A percentile compares a stretch with the other conserved stretches of the same genome.
phyloP scores from a whole-genome alignment of 2,797 vertebrate species.

The Sebastes trivittatus region DNA sequence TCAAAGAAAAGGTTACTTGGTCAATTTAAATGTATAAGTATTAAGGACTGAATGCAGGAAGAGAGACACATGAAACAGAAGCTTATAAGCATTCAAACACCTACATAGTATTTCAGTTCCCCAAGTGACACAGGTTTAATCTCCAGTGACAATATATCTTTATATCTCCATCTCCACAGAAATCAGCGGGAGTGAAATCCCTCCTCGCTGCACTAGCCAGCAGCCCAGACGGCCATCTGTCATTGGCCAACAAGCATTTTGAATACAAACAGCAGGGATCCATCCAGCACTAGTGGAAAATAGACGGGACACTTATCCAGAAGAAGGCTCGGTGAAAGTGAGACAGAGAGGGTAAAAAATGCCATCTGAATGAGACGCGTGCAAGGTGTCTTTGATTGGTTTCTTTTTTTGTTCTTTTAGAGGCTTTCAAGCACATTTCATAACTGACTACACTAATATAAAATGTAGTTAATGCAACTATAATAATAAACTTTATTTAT shows the following conservation, averaged over 20 bases:
- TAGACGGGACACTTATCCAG: no score
- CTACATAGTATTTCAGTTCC: background rate
- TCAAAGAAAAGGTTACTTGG: background rate
- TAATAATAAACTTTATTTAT: no score
- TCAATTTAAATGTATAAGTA: background rate
- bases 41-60: background rate
- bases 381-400: background rate
- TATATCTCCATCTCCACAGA: background rate
- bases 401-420: background rate
- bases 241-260: constrained; percentile 30
- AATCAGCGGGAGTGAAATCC: constrained; percentile 48
- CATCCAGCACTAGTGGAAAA: constrained; percentile 15
- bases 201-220: constrained; percentile 3
- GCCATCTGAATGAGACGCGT: background rate
- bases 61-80: background rate
- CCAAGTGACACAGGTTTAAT: background rate
- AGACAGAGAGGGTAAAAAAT: background rate
- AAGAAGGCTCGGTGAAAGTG: constrained; percentile 28
- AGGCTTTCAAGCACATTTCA: background rate
- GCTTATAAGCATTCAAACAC: background rate
- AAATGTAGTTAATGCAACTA: background rate
- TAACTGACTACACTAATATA: background rate
- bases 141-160: constrained; percentile 1
- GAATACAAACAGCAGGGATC: constrained; percentile 46
- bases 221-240: constrained; percentile 46